Percentiles rank a stretch among this genome's conserved stretches.
Evolutionary conservation across 2,888 invertebrate genomes (phyloP).

Genomic region (Megaustenia siamemsis): DNA sequence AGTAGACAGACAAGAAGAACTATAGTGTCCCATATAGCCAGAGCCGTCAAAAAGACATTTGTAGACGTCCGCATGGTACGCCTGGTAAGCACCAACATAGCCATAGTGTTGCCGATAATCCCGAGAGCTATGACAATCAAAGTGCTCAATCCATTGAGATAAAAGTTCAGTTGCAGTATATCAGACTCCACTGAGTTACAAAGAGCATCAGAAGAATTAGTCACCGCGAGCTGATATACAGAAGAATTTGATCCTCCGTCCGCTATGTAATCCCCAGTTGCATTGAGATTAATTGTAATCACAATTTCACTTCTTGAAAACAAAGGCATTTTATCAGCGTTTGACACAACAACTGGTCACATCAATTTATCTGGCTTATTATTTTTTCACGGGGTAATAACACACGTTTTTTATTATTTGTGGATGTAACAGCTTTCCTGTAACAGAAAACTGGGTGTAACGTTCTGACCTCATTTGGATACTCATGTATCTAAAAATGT

Average conservation of each 20-base stretch:
- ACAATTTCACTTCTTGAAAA: conserved; percentile 10
- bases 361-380: neutral
- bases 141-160: conserved; percentile 72
- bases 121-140: conserved; percentile 82
- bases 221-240: neutral
- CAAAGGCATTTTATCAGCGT: neutral
- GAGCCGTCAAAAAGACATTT: conserved; percentile 81
- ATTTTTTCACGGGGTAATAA: no score
- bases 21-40: conserved; percentile 78
- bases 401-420: no score
- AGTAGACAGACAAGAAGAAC: conserved; percentile 74
- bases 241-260: neutral
- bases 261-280: no score
- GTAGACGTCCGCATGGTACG: conserved; percentile 88
- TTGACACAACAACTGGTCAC: no score
- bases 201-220: conserved; percentile 22
- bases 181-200: conserved; percentile 29
- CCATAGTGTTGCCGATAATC: conserved; percentile 85
- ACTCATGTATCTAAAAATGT: no score
- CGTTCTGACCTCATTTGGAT: no score
- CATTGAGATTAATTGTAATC: conserved; percentile 35
- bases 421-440: no score
- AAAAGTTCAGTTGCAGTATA: conserved; percentile 56
- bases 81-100: conserved; percentile 83
- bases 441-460: no score